Percentiles rank a stretch among this genome's conserved stretches.
phyloP scores from a whole-genome alignment of 2,797 vertebrate species.

The Rhodeus uyekii region DNA sequence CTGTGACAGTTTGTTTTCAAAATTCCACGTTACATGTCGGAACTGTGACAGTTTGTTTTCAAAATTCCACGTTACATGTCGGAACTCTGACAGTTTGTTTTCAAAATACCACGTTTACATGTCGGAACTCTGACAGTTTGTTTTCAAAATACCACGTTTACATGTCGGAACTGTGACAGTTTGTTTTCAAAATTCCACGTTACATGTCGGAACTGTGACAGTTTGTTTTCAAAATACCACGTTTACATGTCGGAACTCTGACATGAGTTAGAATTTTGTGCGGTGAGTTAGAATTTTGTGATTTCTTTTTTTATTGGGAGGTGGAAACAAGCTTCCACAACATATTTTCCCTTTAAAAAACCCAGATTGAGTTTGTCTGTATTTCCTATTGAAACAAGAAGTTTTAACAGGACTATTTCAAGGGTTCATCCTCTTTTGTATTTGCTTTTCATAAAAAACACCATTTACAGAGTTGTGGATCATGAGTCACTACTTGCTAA shows the following conservation, averaged over 20 bases:
- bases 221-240: too few species aligned
- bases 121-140: background rate
- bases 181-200: background rate
- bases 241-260: background rate
- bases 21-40: background rate
- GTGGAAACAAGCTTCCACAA: background rate
- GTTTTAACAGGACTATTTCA: background rate
- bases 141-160: background rate
- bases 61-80: fast-evolving
- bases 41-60: fast-evolving
- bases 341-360: background rate
- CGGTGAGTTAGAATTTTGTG: background rate
- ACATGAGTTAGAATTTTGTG: background rate
- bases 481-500: background rate
- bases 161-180: fast-evolving
- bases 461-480: background rate
- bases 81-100: background rate
- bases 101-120: fast-evolving
- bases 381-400: background rate
- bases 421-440: background rate
- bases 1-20: background rate
- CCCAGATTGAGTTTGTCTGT: background rate
- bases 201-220: background rate
- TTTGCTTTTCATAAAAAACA: background rate
- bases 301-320: background rate